Conservation (phyloP, 2,113 vertebrate genomes). For the Macrotis lagotis region DNA sequence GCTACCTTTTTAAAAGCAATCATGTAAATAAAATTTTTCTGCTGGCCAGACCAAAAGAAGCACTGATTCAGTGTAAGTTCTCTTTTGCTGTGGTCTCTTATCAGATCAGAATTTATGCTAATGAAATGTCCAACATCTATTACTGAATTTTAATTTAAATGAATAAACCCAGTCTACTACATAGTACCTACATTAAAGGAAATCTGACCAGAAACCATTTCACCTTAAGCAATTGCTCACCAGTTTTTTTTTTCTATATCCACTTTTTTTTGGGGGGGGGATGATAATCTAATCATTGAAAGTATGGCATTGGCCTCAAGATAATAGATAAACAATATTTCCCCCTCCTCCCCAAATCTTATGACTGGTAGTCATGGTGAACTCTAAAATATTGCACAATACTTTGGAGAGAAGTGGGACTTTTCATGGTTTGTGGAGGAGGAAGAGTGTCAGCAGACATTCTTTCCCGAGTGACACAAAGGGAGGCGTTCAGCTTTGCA, state of each 20-base stretch:
- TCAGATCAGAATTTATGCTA: conserved; percentile 25
- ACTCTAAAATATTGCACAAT: conserved; percentile 43
- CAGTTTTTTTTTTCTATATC: conserved; percentile 58
- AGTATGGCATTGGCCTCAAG: conserved; percentile 41
- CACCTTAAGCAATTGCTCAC: conserved; percentile 66
- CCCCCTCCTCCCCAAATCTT: conserved; percentile 41
- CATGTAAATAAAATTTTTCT: conserved; percentile 76
- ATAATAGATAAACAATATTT: conserved; percentile 66
- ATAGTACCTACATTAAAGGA: conserved; percentile 37
- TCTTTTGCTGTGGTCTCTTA: neutral
- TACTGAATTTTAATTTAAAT: neutral
- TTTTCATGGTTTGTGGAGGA: conserved; percentile 39
- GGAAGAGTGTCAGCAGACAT: conserved; percentile 35
- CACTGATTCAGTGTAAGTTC: conserved; percentile 3
- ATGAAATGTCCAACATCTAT: neutral
- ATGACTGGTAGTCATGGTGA: conserved; percentile 32
- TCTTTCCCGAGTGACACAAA: conserved; percentile 55
- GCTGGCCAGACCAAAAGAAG: conserved; percentile 44
- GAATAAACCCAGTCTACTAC: conserved; percentile 25
- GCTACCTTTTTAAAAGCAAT: conserved; percentile 66
- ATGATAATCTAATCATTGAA: conserved; percentile 58
- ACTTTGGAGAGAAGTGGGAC: conserved; percentile 36
- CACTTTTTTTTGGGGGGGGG: conserved; percentile 57
- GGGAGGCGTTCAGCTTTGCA: conserved; percentile 42
- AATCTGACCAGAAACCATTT: conserved; percentile 46